Evolutionary conservation across 1,140 invertebrate species (phyloP).

Genomic region (Berghia stephanieae): DNA sequence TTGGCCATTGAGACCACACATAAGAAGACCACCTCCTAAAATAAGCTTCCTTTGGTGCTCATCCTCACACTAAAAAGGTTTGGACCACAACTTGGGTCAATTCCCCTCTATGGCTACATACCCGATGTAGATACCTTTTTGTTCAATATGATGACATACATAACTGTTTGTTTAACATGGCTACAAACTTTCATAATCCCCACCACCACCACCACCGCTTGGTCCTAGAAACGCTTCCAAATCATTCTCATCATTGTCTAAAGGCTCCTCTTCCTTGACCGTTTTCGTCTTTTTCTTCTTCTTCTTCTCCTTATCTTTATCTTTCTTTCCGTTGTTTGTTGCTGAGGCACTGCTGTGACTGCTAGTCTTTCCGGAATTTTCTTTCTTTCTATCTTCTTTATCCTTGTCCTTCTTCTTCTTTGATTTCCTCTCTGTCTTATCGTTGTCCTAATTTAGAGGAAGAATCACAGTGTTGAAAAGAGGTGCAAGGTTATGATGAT

Average conservation of each 20-base stretch:
- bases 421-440: slow-evolving; percentile 65
- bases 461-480: background rate
- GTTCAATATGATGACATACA: too few species aligned
- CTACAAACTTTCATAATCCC: slow-evolving; percentile 49
- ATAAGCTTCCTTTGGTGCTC: too few species aligned
- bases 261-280: slow-evolving; percentile 63
- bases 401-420: slow-evolving; percentile 65
- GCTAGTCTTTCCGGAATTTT: slow-evolving; percentile 66
- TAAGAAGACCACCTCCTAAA: too few species aligned
- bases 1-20: too few species aligned
- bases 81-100: too few species aligned
- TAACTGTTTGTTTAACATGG: too few species aligned
- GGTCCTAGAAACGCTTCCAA: slow-evolving; percentile 74
- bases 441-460: slow-evolving; percentile 67
- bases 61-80: too few species aligned
- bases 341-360: too few species aligned
- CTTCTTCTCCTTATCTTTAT: slow-evolving; percentile 60
- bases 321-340: slow-evolving; percentile 50
- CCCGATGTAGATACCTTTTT: too few species aligned
- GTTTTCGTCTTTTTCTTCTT: slow-evolving; percentile 68
- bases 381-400: slow-evolving; percentile 67
- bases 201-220: slow-evolving; percentile 17
- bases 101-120: too few species aligned
- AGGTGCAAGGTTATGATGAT: background rate
- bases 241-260: slow-evolving; percentile 66